phyloP scores from a whole-genome alignment of 1,140 invertebrate genomes.

The Trichonephila inaurata region DNA sequence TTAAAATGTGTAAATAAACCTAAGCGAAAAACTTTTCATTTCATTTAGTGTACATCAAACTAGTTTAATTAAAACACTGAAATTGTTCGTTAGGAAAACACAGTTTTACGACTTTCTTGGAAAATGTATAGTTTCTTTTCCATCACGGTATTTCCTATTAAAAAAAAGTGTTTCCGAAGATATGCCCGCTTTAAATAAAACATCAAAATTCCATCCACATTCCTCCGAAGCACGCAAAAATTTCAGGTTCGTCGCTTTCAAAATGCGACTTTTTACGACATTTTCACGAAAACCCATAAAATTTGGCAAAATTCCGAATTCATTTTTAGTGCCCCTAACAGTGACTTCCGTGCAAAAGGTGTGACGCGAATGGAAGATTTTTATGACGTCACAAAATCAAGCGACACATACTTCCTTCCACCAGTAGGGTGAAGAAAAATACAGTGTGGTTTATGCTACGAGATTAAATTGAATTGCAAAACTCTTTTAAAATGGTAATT shows the following conservation, averaged over 20 bases:
- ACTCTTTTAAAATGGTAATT: slow-evolving; percentile 60
- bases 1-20: too few species aligned
- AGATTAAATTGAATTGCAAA: slow-evolving; percentile 55
- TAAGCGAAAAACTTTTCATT: too few species aligned
- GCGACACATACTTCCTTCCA: slow-evolving; percentile 4
- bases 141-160: not conserved
- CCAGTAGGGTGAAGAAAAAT: not conserved
- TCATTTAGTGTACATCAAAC: too few species aligned
- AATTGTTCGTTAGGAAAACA: not conserved
- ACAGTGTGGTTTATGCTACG: slow-evolving; percentile 42
- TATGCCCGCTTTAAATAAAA: not conserved
- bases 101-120: not conserved
- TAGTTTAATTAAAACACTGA: too few species aligned
- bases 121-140: not conserved
- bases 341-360: not conserved
- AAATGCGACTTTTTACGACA: not conserved
- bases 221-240: not conserved
- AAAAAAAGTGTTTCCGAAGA: not conserved
- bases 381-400: slow-evolving; percentile 60
- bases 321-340: not conserved
- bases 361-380: not conserved
- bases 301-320: slow-evolving; percentile 43
- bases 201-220: slow-evolving; percentile 17
- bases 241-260: slow-evolving; percentile 4
- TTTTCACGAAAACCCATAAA: slow-evolving; percentile 31